Percentiles rank a stretch among this genome's conserved stretches.
Conservation (phyloP, 1,140 invertebrate species). For the Papilio glaucus region DNA sequence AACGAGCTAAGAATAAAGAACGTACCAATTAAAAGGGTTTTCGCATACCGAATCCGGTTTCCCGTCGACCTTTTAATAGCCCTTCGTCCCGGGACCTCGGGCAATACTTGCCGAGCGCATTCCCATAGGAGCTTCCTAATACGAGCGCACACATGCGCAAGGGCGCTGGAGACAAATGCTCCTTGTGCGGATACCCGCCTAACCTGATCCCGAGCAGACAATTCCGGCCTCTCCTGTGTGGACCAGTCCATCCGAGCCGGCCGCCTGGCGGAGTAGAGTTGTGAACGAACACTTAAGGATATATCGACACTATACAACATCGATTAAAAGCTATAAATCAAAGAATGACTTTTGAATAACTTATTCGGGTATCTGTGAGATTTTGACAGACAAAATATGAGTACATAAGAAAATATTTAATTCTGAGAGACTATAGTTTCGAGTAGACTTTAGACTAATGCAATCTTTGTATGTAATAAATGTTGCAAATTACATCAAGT, state of each 20-base stretch:
- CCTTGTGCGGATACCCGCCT: conserved; percentile 31
- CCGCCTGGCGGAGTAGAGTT: not conserved
- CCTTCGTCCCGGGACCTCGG: conserved; percentile 2
- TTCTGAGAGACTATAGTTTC: not conserved
- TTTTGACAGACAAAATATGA: too few relatives aligned
- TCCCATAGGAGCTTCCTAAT: conserved; percentile 30
- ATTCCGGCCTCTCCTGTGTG: conserved; percentile 47
- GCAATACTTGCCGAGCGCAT: not conserved
- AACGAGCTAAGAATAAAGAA: conserved; percentile 12
- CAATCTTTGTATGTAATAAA: not conserved
- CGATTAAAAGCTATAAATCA: not conserved
- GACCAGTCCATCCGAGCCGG: not conserved
- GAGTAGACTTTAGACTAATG: not conserved
- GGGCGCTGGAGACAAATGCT: conserved; percentile 43
- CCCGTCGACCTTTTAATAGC: conserved; percentile 26
- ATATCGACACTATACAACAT: not conserved
- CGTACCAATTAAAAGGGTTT: conserved; percentile 24
- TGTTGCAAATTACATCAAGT: not conserved
- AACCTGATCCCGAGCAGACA: conserved; percentile 47
- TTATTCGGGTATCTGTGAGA: too few relatives aligned
- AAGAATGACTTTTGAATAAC: not conserved
- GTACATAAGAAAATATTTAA: not conserved
- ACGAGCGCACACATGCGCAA: conserved; percentile 32
- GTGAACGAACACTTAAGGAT: not conserved
- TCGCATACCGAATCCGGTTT: conserved; percentile 30